Conservation (phyloP, 2,888 invertebrate species). For the Pandemis heparana region DNA sequence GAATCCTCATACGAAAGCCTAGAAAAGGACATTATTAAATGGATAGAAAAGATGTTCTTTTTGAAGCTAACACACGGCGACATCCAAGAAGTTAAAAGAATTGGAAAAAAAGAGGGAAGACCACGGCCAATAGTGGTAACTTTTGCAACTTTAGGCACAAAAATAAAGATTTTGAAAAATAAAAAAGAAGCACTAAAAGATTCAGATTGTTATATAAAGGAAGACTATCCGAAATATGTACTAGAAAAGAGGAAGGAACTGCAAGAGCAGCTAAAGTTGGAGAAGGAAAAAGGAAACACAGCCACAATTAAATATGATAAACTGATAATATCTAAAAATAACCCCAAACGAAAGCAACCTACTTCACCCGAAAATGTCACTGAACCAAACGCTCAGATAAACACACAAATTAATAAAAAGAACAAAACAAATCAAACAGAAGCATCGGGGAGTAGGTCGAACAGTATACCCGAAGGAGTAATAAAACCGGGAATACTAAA, state of each 20-base stretch:
- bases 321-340: constrained; percentile 3
- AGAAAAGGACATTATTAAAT: too few species aligned
- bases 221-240: constrained; percentile 16
- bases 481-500: constrained; percentile 22
- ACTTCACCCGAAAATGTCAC: constrained; percentile 10
- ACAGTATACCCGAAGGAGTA: too few species aligned
- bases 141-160: constrained; percentile 2
- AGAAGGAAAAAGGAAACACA: constrained; percentile 10
- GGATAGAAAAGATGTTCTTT: too few species aligned
- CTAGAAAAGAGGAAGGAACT: constrained; percentile 24
- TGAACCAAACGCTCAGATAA: too few species aligned
- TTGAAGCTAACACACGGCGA: too few species aligned
- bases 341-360: constrained; percentile 9
- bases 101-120: constrained; percentile 16
- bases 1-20: too few species aligned
- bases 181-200: not conserved
- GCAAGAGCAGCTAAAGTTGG: constrained; percentile 9
- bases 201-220: constrained; percentile 22
- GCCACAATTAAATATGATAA: constrained; percentile 23
- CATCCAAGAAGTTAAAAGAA: constrained; percentile 12
- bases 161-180: constrained; percentile 10
- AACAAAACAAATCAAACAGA: too few species aligned
- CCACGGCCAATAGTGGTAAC: not conserved
- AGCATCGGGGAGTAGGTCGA: too few species aligned
- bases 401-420: too few species aligned